Evolutionary conservation across 2,888 invertebrate species (phyloP).

Genomic region (Tenthredo notha): DNA sequence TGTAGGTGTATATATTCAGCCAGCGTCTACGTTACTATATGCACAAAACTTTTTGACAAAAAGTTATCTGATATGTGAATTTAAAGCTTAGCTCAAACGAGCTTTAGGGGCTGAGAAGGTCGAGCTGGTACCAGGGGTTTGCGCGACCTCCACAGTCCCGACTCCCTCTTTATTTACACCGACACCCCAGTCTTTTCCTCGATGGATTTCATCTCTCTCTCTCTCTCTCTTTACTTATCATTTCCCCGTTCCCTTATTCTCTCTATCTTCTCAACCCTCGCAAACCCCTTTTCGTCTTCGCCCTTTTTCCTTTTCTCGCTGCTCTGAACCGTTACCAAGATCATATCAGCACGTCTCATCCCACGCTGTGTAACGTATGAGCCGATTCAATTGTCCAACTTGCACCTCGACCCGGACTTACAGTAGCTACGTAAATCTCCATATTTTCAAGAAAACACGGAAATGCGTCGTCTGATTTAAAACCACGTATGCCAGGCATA

Average conservation of each 20-base stretch:
- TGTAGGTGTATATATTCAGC: not conserved
- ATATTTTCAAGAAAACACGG: not conserved
- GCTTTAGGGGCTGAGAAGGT: slow-evolving; percentile 42
- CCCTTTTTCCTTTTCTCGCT: slow-evolving; percentile 12
- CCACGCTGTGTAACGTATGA: slow-evolving; percentile 19
- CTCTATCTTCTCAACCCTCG: not conserved
- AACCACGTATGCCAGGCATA: not conserved
- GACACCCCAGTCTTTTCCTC: slow-evolving; percentile 38
- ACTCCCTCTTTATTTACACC: slow-evolving; percentile 36
- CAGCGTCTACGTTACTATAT: slow-evolving; percentile 8
- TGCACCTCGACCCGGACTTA: slow-evolving; percentile 18
- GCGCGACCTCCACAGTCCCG: slow-evolving; percentile 26
- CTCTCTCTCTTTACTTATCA: slow-evolving; percentile 8
- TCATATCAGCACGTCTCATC: slow-evolving; percentile 7
- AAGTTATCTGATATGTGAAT: slow-evolving; percentile 40
- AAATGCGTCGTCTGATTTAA: not conserved
- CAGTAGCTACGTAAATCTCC: not conserved
- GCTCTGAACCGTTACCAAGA: slow-evolving; percentile 37
- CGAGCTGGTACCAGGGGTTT: not conserved
- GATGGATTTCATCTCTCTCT: slow-evolving; percentile 35
- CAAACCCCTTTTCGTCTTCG: slow-evolving; percentile 4
- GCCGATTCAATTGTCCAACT: slow-evolving; percentile 36
- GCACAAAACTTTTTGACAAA: slow-evolving; percentile 41
- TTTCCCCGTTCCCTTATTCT: not conserved
- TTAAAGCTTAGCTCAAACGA: slow-evolving; percentile 38